Conservation (phyloP, 1,140 invertebrate species). For the Idris sp. region DNA sequence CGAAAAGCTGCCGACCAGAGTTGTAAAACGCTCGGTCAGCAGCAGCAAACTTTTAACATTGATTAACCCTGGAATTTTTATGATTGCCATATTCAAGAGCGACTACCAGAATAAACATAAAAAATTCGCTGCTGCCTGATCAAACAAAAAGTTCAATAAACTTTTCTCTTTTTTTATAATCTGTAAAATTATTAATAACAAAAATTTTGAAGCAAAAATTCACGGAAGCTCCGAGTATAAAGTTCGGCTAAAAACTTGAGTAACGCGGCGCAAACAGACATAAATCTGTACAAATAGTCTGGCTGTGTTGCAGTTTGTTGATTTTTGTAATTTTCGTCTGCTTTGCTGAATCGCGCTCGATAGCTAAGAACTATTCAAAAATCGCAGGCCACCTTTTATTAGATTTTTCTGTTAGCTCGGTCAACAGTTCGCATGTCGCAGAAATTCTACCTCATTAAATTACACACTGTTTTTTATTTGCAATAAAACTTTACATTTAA, state of each 20-base stretch:
- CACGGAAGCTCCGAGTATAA: conserved; percentile 18
- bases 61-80: conserved; percentile 74
- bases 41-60: conserved; percentile 68
- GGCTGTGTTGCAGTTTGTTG: conserved; percentile 69
- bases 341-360: conserved; percentile 49
- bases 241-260: conserved; percentile 22
- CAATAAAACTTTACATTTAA: no score
- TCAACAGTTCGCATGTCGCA: conserved; percentile 16
- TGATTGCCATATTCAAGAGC: conserved; percentile 58
- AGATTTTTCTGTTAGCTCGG: conserved; percentile 36
- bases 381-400: conserved; percentile 34
- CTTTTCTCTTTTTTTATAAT: no score
- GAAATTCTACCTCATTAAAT: no score
- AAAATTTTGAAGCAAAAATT: background rate
- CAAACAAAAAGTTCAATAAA: no score
- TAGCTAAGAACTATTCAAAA: conserved; percentile 37
- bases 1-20: conserved; percentile 51
- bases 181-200: no score
- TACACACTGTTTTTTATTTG: no score
- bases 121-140: conserved; percentile 21
- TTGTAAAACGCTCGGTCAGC: conserved; percentile 65
- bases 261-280: conserved; percentile 27
- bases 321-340: conserved; percentile 74
- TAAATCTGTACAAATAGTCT: conserved; percentile 58
- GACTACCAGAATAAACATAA: conserved; percentile 59